A percentile compares a stretch with the other conserved stretches of the same genome.
Evolutionary conservation across 2,888 invertebrate species (phyloP).

Genomic region (Campoletis raptor): DNA sequence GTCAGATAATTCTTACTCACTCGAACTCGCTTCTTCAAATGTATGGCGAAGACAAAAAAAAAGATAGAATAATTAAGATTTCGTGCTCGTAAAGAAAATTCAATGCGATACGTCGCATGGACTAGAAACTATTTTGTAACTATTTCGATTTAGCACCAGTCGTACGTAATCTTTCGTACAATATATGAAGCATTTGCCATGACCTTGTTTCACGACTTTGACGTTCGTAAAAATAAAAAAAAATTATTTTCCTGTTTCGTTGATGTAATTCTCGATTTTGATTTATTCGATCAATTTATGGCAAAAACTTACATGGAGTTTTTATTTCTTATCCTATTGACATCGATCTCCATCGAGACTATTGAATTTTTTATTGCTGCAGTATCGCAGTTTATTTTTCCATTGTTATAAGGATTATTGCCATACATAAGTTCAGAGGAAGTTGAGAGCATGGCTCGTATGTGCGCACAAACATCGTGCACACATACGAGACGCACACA

Average conservation of each 20-base stretch:
- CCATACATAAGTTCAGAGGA: not conserved
- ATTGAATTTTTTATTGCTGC: not conserved
- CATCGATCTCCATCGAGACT: not conserved
- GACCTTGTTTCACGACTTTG: not conserved
- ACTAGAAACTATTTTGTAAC: not conserved
- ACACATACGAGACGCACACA: not conserved
- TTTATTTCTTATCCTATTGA: not conserved
- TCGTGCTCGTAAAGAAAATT: not conserved
- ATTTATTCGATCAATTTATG: not conserved
- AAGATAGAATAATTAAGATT: not conserved
- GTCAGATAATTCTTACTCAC: not conserved
- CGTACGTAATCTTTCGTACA: not conserved
- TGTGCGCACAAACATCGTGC: not conserved
- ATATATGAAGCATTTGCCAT: not conserved
- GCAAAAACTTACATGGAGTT: not conserved
- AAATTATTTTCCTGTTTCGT: not conserved
- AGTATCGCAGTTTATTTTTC: not conserved
- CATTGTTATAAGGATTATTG: not conserved
- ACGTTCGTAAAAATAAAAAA: not conserved
- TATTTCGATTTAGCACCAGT: not conserved
- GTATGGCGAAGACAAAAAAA: not conserved
- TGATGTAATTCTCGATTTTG: not conserved
- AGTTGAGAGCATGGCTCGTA: not conserved
- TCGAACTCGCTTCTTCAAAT: not conserved
- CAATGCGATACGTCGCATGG: not conserved